Evolutionary conservation across 2,113 vertebrate species (phyloP), one percentile per base, ranked within the genome.

Genomic region (Aphyosemion australe): DNA sequence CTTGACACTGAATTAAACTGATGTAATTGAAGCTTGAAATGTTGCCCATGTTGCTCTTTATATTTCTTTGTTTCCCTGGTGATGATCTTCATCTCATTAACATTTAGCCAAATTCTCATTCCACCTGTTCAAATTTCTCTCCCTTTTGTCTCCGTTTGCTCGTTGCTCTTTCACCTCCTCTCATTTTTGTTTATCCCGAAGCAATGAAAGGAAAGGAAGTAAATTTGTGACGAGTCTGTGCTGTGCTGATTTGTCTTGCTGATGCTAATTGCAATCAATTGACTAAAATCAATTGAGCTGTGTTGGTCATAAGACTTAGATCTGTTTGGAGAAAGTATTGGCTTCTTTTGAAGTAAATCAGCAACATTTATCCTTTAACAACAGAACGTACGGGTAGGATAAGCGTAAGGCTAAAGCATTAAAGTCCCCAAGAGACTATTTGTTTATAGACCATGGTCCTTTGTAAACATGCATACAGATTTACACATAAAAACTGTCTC

Each of bases 211-310:
- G 65, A 37, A n/a, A 16, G 43, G 21, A 41, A 62, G 31, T 12
- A 49, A 13, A 32, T 32, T 34, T 20, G 31, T 11, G 52, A 9
- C 10, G 26, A 54, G 31, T 15, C n/a, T 54, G 16, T 34, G 32
- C 31, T 54, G 52, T 7, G 26, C 31, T 54, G 26, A 34, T 21
- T 9, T 55, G 57, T 72, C 66, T 74, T 61, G 76, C 65, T 71
- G 60, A 59, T 55, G 57, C 52, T 82, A 73, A 82, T 51, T 82
- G 73, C 51, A 78, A 82, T 79, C 76, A 82, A 69, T 79, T 79
- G 66, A 8, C 52, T 48, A 9, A 48, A 48, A 48, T 48, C 46
- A 48, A 48, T 19, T 48, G 46, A 8, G 26, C 71, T 72, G 39
- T 55, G 53, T 16, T 55, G 32, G 32, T 55, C 13, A 58, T 41